phyloP scores from a whole-genome alignment of 1,140 invertebrate genomes.

The Pseudomyrmex dendroicus region DNA sequence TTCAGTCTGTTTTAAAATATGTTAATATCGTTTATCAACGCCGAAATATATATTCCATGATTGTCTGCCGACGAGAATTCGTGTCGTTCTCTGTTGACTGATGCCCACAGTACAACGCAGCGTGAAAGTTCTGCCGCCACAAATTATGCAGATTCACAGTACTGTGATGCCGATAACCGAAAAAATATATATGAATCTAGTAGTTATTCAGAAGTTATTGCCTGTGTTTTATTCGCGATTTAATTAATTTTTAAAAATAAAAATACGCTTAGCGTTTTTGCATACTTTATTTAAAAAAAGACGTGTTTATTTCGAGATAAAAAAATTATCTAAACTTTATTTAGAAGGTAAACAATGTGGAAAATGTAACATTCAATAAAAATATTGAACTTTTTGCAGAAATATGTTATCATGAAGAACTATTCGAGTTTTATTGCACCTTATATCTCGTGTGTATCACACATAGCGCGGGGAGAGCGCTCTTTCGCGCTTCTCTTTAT shows the following conservation, averaged over 20 bases:
- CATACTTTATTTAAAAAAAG: no score
- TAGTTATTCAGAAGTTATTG: not conserved
- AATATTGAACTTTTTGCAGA: no score
- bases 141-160: slow-evolving; percentile 44
- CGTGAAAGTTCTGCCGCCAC: slow-evolving; percentile 38
- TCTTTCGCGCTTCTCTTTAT: not conserved
- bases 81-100: slow-evolving; percentile 34
- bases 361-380: no score
- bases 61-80: slow-evolving; percentile 27
- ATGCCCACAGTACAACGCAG: slow-evolving; percentile 38
- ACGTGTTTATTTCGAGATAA: no score
- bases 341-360: no score
- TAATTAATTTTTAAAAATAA: no score
- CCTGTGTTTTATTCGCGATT: no score
- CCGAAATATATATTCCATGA: slow-evolving; percentile 43
- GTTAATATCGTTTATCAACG: slow-evolving; percentile 57
- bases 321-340: no score
- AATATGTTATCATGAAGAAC: no score
- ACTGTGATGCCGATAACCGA: slow-evolving; percentile 34
- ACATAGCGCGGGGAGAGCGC: no score
- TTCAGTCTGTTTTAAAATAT: slow-evolving; percentile 36
- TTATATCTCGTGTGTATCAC: not conserved
- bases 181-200: slow-evolving; percentile 29
- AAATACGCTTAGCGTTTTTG: no score
- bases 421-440: not conserved